Conservation (phyloP, 2,888 invertebrate genomes). For the Eupithecia exiguata region DNA sequence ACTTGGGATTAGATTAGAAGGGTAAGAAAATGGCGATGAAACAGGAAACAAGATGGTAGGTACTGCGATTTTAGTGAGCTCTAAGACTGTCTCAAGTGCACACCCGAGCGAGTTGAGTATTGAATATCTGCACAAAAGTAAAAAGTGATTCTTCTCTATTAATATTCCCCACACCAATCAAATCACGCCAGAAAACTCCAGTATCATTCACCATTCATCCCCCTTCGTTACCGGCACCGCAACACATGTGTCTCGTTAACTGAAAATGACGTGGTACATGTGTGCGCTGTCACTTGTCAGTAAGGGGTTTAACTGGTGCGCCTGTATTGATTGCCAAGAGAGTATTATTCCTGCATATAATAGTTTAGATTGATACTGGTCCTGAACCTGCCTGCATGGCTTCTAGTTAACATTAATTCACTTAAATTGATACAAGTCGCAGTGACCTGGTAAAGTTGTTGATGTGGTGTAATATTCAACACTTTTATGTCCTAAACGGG, state of each 20-base stretch:
- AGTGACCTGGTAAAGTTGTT: no score
- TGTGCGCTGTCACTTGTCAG: conserved; percentile 28
- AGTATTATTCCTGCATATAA: neutral
- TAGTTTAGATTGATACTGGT: neutral
- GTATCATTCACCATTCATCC: conserved; percentile 34
- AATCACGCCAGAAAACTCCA: conserved; percentile 1
- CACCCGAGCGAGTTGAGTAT: no score
- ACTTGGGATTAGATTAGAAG: no score
- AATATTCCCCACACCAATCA: neutral
- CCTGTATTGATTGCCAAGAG: conserved; percentile 8
- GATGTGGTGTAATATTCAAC: no score
- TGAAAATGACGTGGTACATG: conserved; percentile 56
- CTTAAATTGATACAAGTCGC: no score
- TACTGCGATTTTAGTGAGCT: no score
- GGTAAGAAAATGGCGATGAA: no score
- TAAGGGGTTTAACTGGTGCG: conserved; percentile 14
- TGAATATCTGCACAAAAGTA: neutral
- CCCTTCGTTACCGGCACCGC: conserved; percentile 44
- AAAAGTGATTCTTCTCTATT: neutral
- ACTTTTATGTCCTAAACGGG: no score
- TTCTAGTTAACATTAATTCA: neutral
- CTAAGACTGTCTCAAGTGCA: no score
- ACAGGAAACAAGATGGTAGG: no score
- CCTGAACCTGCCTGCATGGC: neutral
- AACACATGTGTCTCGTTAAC: conserved; percentile 64